phyloP scores from a whole-genome alignment of 37 sponge, comb jelly and placozoan genomes.

The Chondrosia reniformis region DNA sequence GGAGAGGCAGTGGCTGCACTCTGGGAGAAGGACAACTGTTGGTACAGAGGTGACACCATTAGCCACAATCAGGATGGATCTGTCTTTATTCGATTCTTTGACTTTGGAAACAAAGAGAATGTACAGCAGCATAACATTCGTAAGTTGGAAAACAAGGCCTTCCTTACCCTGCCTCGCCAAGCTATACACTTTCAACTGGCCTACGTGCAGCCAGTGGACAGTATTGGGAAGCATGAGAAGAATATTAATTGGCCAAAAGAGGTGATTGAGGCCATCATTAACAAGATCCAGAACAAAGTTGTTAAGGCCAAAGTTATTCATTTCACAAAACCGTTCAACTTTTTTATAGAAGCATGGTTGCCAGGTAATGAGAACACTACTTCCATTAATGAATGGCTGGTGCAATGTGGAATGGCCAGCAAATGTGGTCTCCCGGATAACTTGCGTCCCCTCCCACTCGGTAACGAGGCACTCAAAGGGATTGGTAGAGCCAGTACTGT shows the following conservation, averaged over 20 bases:
- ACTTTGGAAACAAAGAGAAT: constrained; percentile 47
- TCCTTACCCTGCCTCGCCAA: constrained; percentile 54
- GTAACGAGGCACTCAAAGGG: not conserved
- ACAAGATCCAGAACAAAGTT: constrained; percentile 29
- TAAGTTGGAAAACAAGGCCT: constrained; percentile 33
- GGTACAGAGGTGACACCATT: constrained; percentile 30
- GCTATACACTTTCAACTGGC: constrained; percentile 43
- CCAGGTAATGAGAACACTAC: constrained; percentile 20
- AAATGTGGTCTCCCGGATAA: not conserved
- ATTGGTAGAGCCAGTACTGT: not conserved
- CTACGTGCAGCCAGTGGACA: constrained; percentile 28
- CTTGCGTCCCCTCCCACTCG: not conserved
- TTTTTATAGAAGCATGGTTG: constrained; percentile 14
- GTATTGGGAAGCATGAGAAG: not conserved
- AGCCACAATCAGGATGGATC: constrained; percentile 44
- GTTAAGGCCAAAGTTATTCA: constrained; percentile 30
- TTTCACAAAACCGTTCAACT: not conserved
- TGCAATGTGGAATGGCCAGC: constrained; percentile 22
- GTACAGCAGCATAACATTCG: constrained; percentile 25
- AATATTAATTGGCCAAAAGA: constrained; percentile 54
- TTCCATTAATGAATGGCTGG: constrained; percentile 13
- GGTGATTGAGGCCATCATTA: constrained; percentile 20
- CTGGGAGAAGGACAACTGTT: constrained; percentile 31
- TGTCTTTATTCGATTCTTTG: constrained; percentile 39
- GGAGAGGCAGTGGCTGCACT: constrained; percentile 62